A percentile compares a stretch with the other conserved stretches of the same genome.
phyloP scores from a whole-genome alignment of 2,797 vertebrate species.

The Danio albolineatus region DNA sequence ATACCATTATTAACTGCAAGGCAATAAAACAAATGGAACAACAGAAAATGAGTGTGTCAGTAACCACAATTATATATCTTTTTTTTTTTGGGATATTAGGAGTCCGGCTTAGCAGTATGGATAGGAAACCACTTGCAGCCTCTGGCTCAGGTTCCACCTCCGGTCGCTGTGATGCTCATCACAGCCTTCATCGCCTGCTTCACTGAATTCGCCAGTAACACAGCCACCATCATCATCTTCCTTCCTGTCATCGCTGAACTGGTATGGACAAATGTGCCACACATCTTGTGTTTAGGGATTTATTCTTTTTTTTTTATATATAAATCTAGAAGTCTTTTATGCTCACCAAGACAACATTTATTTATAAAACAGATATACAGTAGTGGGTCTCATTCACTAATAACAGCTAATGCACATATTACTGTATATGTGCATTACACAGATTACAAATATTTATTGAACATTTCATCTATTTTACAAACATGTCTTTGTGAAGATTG shows the following conservation, averaged over 20 bases:
- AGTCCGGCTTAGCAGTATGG: conserved; percentile 92
- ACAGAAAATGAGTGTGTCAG: not conserved
- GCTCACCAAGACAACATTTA: too few species aligned
- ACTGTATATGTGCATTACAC: too few species aligned
- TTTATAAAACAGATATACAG: too few species aligned
- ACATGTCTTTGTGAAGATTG: too few species aligned
- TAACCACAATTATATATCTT: not conserved
- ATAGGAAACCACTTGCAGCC: conserved; percentile 91
- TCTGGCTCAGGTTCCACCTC: conserved; percentile 84
- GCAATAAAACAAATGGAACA: not conserved
- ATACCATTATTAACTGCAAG: not conserved
- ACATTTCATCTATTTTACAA: too few species aligned
- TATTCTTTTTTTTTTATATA: too few species aligned
- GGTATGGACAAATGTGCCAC: conserved; percentile 72
- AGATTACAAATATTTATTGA: too few species aligned
- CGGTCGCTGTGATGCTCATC: conserved; percentile 87
- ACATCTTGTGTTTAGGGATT: not conserved
- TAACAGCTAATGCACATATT: too few species aligned
- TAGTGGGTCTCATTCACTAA: too few species aligned
- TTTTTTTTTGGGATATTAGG: conserved; percentile 76
- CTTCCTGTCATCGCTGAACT: conserved; percentile 92
- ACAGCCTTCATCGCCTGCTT: conserved; percentile 89
- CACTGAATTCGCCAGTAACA: conserved; percentile 98
- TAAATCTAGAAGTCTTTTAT: not conserved
- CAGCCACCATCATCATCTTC: conserved; percentile 96